Evolutionary conservation across 2,113 vertebrate genomes (phyloP).

Genomic region (Pterocles gutturalis): DNA sequence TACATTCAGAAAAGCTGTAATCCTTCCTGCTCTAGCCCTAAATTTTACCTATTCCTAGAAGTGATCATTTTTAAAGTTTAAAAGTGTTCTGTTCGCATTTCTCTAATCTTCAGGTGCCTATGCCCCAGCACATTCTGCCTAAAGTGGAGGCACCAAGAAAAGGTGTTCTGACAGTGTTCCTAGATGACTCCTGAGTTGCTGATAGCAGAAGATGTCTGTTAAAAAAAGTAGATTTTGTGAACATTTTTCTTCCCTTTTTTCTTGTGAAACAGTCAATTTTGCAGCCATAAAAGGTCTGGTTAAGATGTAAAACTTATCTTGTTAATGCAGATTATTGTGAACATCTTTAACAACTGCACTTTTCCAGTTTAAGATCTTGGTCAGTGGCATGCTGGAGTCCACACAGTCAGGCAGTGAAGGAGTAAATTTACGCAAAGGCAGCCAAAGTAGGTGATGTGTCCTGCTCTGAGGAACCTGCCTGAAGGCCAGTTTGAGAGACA

Average conservation of each 20-base stretch:
- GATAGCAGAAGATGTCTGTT: neutral
- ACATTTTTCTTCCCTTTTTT: neutral
- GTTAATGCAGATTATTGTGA: neutral
- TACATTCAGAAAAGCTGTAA: slow-evolving; percentile 18
- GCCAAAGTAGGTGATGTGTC: neutral
- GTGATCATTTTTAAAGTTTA: slow-evolving; percentile 28
- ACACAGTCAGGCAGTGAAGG: neutral
- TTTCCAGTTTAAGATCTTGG: neutral
- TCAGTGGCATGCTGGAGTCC: neutral
- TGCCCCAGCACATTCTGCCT: neutral
- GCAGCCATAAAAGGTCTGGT: neutral
- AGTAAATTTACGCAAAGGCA: neutral
- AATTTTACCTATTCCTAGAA: slow-evolving; percentile 36
- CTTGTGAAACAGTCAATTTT: neutral
- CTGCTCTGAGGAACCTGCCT: neutral
- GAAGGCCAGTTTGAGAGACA: neutral
- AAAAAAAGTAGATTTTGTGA: neutral
- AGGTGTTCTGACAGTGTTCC: neutral
- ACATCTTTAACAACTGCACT: neutral
- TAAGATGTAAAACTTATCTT: neutral
- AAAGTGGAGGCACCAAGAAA: neutral
- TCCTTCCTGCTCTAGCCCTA: neutral
- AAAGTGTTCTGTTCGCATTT: neutral
- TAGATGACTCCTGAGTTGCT: neutral
- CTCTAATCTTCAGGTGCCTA: neutral